Evolutionary conservation across 1,140 invertebrate genomes (phyloP), one percentile per base, ranked within the genome.

Genomic region (Drosophila eugracilis): DNA sequence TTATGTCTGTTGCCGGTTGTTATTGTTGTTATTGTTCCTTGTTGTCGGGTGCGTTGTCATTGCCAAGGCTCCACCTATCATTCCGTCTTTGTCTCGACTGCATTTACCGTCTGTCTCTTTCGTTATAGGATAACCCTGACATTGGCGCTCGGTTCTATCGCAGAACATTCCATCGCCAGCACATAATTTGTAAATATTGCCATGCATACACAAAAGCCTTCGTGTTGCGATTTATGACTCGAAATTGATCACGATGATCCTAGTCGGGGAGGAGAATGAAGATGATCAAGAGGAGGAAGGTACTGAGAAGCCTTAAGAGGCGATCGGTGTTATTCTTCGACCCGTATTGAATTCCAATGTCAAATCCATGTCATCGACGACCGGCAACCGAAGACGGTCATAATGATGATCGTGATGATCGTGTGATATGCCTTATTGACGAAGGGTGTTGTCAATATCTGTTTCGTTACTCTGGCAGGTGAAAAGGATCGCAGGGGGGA

Each of bases 201-300:
- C 34, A 70, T 70, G 66, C 66, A 70, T 70, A 69, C 66, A 67
- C 60, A 67, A 69, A 77, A 69, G 71, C 60, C 48, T 57, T 86
- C 67, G 76, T 76, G 81, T 84, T 84, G 76, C 76, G 81, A 84
- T 84, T 84, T 84, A 84, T 84, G 80, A 84, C 80, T 85, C 72
- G 81, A 80, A 86, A 86, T 77, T 85, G 80, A 67, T 67, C 63
- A 67, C 63, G 45, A 67, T 52, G 63, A 53, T 69, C 50, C 26
- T 15, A 9, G 5, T 14, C 4, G 37, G 10, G 6, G 15, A 14
- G 3, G 26, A n/a, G n/a, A n/a, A n/a, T n/a, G n/a, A n/a, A n/a
- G n/a, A n/a, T n/a, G n/a, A n/a, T n/a, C n/a, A 10, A 12, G 45
- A 9, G 17, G 10, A 3, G 10, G 39, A 22, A 10, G 3, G n/a